Conservation (phyloP, 2,888 invertebrate species). For the Apamea sordens region DNA sequence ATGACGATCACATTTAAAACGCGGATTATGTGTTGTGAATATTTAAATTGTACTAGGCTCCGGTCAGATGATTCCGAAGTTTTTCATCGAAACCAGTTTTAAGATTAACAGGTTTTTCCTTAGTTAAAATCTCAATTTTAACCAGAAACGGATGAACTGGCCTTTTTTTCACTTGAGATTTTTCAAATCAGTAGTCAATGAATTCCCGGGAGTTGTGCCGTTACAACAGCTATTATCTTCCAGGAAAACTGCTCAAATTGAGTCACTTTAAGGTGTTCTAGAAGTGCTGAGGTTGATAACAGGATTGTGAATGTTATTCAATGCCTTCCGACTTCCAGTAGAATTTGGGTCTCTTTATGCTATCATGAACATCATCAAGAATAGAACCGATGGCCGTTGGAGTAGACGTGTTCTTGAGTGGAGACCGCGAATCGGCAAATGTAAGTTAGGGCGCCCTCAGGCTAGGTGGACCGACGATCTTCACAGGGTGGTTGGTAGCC, state of each 20-base stretch:
- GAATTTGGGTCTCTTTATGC: not conserved
- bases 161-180: not conserved
- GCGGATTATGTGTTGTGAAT: slow-evolving; percentile 17
- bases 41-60: slow-evolving; percentile 1
- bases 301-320: not conserved
- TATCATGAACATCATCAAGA: not conserved
- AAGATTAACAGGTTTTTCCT: slow-evolving; percentile 1
- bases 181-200: not conserved
- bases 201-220: not conserved
- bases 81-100: slow-evolving; percentile 10
- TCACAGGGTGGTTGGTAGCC: too few relatives aligned
- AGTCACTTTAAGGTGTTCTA: not conserved
- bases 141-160: not conserved
- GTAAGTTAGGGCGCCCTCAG: not conserved
- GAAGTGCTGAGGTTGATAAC: not conserved
- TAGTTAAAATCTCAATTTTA: not conserved
- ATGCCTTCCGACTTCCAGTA: not conserved
- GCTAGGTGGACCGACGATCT: too few relatives aligned
- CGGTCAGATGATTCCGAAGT: not conserved
- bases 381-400: not conserved
- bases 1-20: slow-evolving; percentile 13
- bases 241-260: not conserved
- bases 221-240: not conserved
- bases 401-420: not conserved
- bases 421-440: not conserved